Evolutionary conservation across 1,140 invertebrate genomes (phyloP).

Genomic region (Achatina immaculata): DNA sequence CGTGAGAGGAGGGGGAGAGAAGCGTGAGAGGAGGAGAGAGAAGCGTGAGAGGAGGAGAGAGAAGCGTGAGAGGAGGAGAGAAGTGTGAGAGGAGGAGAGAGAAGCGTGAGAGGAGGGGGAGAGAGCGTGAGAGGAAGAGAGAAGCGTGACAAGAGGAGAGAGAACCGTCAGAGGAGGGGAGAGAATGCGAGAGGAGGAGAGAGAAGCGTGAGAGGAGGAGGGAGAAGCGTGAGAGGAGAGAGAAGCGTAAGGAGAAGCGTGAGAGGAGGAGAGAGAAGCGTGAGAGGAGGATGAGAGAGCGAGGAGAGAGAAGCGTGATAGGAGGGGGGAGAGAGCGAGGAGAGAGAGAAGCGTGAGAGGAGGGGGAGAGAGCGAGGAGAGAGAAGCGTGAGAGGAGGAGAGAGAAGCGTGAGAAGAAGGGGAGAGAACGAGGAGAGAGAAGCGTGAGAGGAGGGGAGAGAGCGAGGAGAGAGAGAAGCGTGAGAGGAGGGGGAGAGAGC

Average conservation of each 20-base stretch:
- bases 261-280: background rate
- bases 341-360: no score
- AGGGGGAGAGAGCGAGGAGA: background rate
- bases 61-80: no score
- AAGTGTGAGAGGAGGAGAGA: background rate
- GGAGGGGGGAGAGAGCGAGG: no score
- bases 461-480: background rate
- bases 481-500: no score
- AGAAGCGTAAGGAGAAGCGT: background rate
- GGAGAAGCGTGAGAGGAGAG: background rate
- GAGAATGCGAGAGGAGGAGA: background rate
- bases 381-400: conserved; percentile 5
- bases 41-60: no score
- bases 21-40: background rate
- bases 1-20: no score
- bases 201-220: background rate
- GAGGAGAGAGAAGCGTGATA: no score
- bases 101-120: no score
- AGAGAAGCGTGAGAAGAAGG: background rate
- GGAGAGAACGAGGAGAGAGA: no score
- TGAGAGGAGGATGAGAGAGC: background rate
- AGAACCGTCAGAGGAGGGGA: background rate
- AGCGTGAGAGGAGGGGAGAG: background rate
- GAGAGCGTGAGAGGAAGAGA: background rate
- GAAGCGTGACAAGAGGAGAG: background rate